Evolutionary conservation across 2,888 invertebrate species (phyloP).

Genomic region (Sympetrum striolatum): DNA sequence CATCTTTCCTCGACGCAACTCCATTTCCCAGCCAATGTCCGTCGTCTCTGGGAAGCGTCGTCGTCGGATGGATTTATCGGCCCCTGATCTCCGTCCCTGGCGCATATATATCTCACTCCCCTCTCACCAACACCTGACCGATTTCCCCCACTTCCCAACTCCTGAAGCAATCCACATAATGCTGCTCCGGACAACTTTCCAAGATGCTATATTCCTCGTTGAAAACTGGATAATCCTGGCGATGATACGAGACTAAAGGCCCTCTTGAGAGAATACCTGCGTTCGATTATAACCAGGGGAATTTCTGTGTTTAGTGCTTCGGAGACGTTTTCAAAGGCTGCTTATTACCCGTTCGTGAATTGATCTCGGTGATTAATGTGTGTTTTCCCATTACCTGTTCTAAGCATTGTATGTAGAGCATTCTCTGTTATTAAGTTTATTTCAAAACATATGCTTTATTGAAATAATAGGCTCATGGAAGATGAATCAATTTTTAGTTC

Average conservation of each 20-base stretch:
- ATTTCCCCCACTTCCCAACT: constrained; percentile 10
- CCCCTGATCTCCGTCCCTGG: neutral
- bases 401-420: no score
- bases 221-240: neutral
- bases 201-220: neutral
- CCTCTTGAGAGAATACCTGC: neutral
- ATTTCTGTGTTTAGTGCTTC: neutral
- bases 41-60: neutral
- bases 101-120: constrained; percentile 17
- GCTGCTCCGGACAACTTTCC: constrained; percentile 20
- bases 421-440: no score
- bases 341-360: no score
- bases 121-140: constrained; percentile 38
- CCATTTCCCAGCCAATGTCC: neutral
- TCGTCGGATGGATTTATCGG: constrained; percentile 23
- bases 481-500: no score
- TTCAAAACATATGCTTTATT: no score
- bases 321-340: neutral
- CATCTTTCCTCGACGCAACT: neutral
- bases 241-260: neutral
- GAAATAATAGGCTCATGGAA: no score
- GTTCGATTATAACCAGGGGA: neutral
- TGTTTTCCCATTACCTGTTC: no score
- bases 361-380: no score
- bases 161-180: constrained; percentile 39